These are phyloP conservation scores for Spodoptera frugiperda DNA, from an alignment of 1,140 invertebrate species.

Conservation along the genomic window DNA sequence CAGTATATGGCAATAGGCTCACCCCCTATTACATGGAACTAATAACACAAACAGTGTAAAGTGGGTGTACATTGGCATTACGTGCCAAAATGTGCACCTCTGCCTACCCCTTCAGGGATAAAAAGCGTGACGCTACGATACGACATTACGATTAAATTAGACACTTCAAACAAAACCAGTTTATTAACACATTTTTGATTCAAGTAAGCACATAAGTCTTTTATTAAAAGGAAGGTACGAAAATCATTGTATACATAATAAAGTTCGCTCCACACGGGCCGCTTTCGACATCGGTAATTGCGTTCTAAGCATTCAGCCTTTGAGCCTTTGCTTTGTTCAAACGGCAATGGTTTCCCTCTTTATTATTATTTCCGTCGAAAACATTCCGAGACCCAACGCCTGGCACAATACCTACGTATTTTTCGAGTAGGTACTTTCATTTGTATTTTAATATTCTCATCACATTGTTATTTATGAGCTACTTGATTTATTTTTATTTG, in stretches of 20 bases:
- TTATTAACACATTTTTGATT: too few relatives aligned
- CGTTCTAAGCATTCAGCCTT: slow-evolving; percentile 65
- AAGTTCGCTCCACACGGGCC: slow-evolving; percentile 40
- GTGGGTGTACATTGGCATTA: too few relatives aligned
- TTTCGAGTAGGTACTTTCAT: slow-evolving; percentile 55
- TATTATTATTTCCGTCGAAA: slow-evolving; percentile 69
- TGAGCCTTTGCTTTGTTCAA: slow-evolving; percentile 66
- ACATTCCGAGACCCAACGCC: slow-evolving; percentile 56
- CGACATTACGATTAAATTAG: too few relatives aligned
- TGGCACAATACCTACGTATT: slow-evolving; percentile 63
- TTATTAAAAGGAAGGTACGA: too few relatives aligned
- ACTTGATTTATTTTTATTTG: slow-evolving; percentile 16
- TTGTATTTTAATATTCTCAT: slow-evolving; percentile 62
- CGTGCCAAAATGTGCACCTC: too few relatives aligned
- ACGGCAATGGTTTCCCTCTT: slow-evolving; percentile 58
- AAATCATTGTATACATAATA: slow-evolving; percentile 36
- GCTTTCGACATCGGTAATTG: slow-evolving; percentile 63
- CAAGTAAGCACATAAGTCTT: too few relatives aligned
- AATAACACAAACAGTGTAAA: too few relatives aligned
- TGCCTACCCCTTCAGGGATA: too few relatives aligned
- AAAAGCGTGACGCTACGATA: too few relatives aligned
- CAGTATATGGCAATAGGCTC: too few relatives aligned
- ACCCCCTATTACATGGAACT: too few relatives aligned
- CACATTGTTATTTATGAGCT: slow-evolving; percentile 47
- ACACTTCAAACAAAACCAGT: too few relatives aligned